A percentile compares a stretch with the other conserved stretches of the same genome.
Conservation (phyloP, 2,888 invertebrate species). For the Dasysyrphus albostriatus region DNA sequence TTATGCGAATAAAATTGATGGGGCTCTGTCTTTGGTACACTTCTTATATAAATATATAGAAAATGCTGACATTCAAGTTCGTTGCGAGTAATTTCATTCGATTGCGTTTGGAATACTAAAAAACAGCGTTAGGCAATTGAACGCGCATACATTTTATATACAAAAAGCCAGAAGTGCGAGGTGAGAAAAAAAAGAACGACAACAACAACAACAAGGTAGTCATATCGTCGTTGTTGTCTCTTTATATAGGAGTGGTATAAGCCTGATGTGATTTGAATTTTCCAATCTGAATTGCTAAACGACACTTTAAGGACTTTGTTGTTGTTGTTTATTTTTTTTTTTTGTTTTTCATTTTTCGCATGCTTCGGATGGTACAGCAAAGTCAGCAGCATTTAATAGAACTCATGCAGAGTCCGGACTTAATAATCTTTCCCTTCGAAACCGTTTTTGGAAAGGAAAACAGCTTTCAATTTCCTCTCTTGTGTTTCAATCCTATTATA, state of each 20-base stretch:
- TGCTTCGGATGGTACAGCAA: slow-evolving; percentile 3
- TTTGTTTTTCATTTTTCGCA: background rate
- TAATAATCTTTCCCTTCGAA: slow-evolving; percentile 2
- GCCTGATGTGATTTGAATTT: slow-evolving; percentile 71
- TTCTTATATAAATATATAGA: slow-evolving; percentile 28
- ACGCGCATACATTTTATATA: slow-evolving; percentile 1
- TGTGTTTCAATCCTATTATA: slow-evolving; percentile 22
- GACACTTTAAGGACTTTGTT: slow-evolving; percentile 68
- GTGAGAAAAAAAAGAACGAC: slow-evolving; percentile 48
- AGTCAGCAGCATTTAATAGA: slow-evolving; percentile 56
- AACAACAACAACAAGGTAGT: slow-evolving; percentile 1
- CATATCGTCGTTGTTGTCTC: background rate
- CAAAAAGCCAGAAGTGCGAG: background rate
- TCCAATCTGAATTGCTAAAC: slow-evolving; percentile 75
- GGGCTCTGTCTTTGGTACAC: slow-evolving; percentile 24
- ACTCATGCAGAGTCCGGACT: slow-evolving; percentile 20
- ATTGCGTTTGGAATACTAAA: slow-evolving; percentile 74
- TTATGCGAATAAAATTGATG: slow-evolving; percentile 60
- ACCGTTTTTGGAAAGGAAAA: background rate
- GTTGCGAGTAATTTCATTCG: slow-evolving; percentile 75
- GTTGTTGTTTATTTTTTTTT: slow-evolving; percentile 27
- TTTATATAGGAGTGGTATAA: slow-evolving; percentile 26
- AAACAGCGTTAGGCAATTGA: slow-evolving; percentile 69
- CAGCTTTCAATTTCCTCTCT: slow-evolving; percentile 38
- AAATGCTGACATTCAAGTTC: slow-evolving; percentile 74